Evolutionary conservation across 2,113 vertebrate genomes (phyloP), one percentile per base, ranked within the genome.

Genomic region (Colius striatus): DNA sequence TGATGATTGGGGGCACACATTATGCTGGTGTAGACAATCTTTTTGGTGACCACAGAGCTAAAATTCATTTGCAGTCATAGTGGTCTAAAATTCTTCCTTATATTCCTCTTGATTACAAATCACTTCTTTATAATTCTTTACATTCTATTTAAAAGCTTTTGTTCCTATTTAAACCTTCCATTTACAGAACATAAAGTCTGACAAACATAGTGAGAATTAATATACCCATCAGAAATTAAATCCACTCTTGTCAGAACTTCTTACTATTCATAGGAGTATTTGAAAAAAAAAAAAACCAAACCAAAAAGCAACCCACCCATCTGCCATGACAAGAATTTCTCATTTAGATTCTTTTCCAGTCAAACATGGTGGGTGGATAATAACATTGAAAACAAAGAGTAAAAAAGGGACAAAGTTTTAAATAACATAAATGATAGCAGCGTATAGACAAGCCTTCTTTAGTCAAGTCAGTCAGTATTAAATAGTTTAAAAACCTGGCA

Each of bases 401-500:
- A 60, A 74, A 88, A 96, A 91, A 41, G n/a, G 13, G 45, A 19
- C 21, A 75, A 73, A 76, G 57, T 80, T 93, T 90, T 92, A 90
- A 89, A 94, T 71, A 91, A 63, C 67, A 92, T 63, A 94, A 74
- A 83, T 71, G 67, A 91, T 62, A 90, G 48, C 38, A 93, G 18
- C 68, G 71, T 67, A 87, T 27, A 94, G 51, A 68, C 58, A 87
- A 95, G 75, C 63, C 90, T 77, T 32, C 55, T 94, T 95, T 95
- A 90, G 90, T 91, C 75, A 95, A 95, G 84, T n/a, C 82, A 88
- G 55, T 32, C 63, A 74, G 75, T 57, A 71, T 67, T 23, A 95
- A 88, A 61, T 23, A 63, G 83, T 89, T 92, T 88, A 38, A 95
- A 94, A 96, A 92, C 36, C 43, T 83, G 72, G 71, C 90, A 87